These are phyloP conservation scores for Bos indicus DNA, from an alignment of 2,113 vertebrate genomes.

Conservation along the genomic window DNA sequence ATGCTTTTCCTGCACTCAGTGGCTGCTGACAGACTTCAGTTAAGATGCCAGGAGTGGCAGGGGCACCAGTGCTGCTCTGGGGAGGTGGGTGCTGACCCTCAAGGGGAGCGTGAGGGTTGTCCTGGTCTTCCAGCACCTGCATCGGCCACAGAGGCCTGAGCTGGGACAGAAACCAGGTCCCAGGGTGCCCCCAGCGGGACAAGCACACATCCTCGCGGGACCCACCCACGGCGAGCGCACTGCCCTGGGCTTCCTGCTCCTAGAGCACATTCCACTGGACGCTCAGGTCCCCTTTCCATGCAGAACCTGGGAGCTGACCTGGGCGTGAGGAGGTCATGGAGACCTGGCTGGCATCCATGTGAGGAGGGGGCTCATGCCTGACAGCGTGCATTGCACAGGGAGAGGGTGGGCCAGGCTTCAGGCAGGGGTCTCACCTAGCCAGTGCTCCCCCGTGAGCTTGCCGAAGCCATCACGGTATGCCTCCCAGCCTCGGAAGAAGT, in stretches of 20 bases:
- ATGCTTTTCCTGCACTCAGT: not conserved
- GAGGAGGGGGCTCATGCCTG: not conserved
- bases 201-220: accelerated
- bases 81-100: not conserved
- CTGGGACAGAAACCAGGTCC: accelerated
- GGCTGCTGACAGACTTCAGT: constrained; percentile 58
- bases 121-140: not conserved
- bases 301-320: not conserved
- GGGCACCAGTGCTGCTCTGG: not conserved
- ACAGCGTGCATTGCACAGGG: too few relatives aligned
- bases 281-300: accelerated
- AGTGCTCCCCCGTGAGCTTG: constrained; percentile 97
- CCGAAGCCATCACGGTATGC: constrained; percentile 95
- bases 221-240: accelerated
- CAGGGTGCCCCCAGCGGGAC: too few relatives aligned
- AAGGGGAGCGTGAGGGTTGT: not conserved
- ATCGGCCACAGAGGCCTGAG: not conserved
- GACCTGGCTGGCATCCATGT: accelerated
- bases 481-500: constrained; percentile 96
- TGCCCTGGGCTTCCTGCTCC: accelerated
- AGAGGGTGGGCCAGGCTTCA: accelerated
- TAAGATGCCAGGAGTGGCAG: constrained; percentile 42
- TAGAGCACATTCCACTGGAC: accelerated
- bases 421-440: constrained; percentile 87
- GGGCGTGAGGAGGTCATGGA: not conserved